Conservation (phyloP, 2,113 vertebrate genomes). For the Caracal caracal region DNA sequence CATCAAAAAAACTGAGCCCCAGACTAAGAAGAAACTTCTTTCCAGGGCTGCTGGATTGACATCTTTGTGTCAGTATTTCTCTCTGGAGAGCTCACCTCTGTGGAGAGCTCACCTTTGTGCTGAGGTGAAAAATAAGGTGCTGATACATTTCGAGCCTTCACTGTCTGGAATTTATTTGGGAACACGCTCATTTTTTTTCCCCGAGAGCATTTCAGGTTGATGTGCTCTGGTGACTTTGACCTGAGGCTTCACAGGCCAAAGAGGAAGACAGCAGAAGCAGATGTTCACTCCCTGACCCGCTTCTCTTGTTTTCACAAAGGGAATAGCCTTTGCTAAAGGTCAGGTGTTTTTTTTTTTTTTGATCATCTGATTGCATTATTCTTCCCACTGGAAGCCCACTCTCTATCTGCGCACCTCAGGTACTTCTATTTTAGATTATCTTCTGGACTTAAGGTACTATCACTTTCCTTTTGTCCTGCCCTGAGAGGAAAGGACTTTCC, state of each 20-base stretch:
- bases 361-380: neutral
- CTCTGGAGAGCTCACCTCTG: neutral
- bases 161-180: neutral
- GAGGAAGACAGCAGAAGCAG: neutral
- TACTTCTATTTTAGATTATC: neutral
- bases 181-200: neutral
- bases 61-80: neutral
- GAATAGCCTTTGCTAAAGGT: conserved; percentile 43
- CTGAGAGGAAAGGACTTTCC: neutral
- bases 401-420: neutral
- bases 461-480: conserved; percentile 9
- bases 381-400: neutral
- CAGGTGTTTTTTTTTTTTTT: neutral
- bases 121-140: neutral
- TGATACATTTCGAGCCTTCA: neutral
- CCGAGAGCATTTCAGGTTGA: neutral
- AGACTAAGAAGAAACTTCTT: neutral
- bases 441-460: neutral
- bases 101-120: neutral
- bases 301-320: conserved; percentile 3
- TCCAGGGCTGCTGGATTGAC: neutral
- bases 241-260: neutral
- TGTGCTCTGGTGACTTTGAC: neutral
- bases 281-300: neutral
- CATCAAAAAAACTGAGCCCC: neutral